Evolutionary conservation across 2,888 invertebrate species (phyloP).

Genomic region (Drosophila yooni): DNA sequence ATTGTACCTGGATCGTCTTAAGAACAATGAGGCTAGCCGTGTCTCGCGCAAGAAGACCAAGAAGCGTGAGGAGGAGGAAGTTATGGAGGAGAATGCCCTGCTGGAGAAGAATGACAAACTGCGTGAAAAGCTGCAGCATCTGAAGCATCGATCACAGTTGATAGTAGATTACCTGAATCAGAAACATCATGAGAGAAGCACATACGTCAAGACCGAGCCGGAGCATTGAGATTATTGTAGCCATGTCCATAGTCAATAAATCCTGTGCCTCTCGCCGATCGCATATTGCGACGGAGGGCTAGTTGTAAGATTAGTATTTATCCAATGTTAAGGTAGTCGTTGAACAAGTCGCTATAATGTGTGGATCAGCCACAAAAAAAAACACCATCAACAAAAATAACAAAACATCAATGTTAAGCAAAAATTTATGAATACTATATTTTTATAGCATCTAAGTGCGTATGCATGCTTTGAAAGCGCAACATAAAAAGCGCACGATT

Average conservation of each 20-base stretch:
- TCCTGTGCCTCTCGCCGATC: constrained; percentile 57
- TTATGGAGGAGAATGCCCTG: constrained; percentile 57
- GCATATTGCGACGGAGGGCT: constrained; percentile 58
- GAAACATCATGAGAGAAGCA: constrained; percentile 48
- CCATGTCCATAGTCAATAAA: constrained; percentile 56
- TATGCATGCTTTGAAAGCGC: constrained; percentile 50
- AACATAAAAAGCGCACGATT: constrained; percentile 14
- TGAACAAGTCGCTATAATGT: constrained; percentile 44
- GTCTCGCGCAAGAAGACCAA: constrained; percentile 82
- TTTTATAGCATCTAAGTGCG: constrained; percentile 35
- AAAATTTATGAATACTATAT: constrained; percentile 30
- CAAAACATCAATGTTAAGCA: constrained; percentile 20
- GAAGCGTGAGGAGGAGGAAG: constrained; percentile 73
- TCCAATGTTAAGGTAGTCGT: constrained; percentile 60
- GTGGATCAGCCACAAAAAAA: constrained; percentile 44
- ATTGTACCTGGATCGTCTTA: constrained; percentile 77
- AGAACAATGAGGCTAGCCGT: constrained; percentile 83
- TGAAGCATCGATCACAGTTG: background rate
- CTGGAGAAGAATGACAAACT: constrained; percentile 29
- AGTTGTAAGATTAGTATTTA: constrained; percentile 34
- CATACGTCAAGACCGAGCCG: constrained; percentile 59
- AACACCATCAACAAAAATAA: background rate
- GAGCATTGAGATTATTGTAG: constrained; percentile 62
- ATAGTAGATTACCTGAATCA: constrained; percentile 24
- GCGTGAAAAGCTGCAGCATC: background rate